Percentiles rank a stretch among this genome's conserved stretches.
Evolutionary conservation across 2,113 vertebrate genomes (phyloP).

Genomic region (Pterophyllum scalare): DNA sequence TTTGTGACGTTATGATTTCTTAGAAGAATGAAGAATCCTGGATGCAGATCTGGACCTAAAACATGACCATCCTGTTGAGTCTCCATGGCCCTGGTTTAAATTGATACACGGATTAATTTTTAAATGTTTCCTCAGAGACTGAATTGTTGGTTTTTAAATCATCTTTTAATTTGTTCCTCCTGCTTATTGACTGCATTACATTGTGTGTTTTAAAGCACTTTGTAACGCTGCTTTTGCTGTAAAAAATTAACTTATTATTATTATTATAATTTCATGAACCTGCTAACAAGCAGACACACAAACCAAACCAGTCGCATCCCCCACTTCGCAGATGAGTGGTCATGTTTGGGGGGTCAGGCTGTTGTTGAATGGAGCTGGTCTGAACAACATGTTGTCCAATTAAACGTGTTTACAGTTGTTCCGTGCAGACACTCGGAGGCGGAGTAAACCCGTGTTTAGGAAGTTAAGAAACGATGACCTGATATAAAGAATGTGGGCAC

Average conservation of each 20-base stretch:
- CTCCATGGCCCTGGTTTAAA: background rate
- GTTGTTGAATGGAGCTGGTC: background rate
- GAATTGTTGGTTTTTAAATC: accelerated
- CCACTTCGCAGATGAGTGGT: background rate
- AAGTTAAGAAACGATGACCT: too few relatives aligned
- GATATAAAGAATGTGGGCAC: accelerated
- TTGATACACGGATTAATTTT: accelerated
- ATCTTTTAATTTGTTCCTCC: background rate
- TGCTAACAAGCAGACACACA: background rate
- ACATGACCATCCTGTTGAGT: background rate
- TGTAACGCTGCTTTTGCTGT: background rate
- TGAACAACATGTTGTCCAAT: background rate
- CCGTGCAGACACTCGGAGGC: background rate
- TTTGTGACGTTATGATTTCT: background rate
- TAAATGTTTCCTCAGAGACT: too few relatives aligned
- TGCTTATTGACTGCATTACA: accelerated
- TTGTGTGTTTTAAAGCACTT: background rate
- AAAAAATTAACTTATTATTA: background rate
- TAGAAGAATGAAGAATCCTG: background rate
- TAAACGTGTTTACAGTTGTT: background rate
- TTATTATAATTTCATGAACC: background rate
- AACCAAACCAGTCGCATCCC: background rate
- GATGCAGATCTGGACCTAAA: background rate
- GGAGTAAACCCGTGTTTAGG: background rate
- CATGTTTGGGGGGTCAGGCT: background rate